Evolutionary conservation across 2,113 vertebrate species (phyloP).

Genomic region (Thoracochromis brauschi): DNA sequence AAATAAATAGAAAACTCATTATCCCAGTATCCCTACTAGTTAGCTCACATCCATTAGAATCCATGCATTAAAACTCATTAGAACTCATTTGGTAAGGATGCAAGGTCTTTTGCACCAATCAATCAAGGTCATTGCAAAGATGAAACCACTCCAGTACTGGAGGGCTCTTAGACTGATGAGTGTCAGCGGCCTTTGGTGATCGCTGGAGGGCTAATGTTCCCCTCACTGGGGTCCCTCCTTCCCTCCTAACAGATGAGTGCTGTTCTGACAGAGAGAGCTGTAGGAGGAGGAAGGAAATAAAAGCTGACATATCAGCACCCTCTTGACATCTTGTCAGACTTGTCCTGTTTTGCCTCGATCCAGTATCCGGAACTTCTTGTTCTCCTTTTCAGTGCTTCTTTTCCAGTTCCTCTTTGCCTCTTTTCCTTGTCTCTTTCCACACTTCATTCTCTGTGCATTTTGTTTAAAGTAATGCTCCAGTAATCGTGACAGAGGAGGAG

Average conservation of each 20-base stretch:
- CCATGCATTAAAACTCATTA: constrained; percentile 50
- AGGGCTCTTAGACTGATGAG: constrained; percentile 58
- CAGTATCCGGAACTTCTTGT: constrained; percentile 10
- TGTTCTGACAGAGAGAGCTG: constrained; percentile 37
- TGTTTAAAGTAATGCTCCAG: not conserved
- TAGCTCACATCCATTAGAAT: constrained; percentile 45
- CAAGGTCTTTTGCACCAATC: constrained; percentile 45
- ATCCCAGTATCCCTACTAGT: constrained; percentile 26
- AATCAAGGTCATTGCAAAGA: constrained; percentile 61
- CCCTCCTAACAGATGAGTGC: not conserved
- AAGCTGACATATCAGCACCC: constrained; percentile 48
- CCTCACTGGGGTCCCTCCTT: not conserved
- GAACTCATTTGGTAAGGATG: constrained; percentile 30
- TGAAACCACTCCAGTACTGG: constrained; percentile 24
- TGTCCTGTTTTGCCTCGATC: constrained; percentile 31
- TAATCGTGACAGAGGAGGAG: not conserved
- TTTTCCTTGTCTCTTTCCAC: not conserved
- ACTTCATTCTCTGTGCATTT: not conserved
- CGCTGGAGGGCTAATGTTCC: constrained; percentile 33
- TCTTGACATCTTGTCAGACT: constrained; percentile 39
- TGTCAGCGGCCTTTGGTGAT: constrained; percentile 34
- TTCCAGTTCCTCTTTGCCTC: not conserved
- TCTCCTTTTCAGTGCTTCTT: not conserved
- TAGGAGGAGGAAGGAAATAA: constrained; percentile 29
- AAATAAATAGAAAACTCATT: constrained; percentile 17